phyloP scores from a whole-genome alignment of 2,888 invertebrate genomes.

The Cephus sareptanus region DNA sequence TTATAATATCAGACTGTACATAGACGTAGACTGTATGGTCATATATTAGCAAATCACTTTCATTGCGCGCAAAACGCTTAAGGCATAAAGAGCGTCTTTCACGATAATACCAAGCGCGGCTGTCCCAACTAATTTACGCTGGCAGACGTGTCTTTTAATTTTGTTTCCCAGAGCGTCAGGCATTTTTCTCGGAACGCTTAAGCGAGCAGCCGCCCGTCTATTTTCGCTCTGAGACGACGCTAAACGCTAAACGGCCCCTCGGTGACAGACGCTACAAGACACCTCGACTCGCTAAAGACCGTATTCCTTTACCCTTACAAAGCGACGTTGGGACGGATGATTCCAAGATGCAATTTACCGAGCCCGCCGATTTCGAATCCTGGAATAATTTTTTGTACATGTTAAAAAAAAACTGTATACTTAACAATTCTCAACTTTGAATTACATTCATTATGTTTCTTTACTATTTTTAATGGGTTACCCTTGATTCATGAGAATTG shows the following conservation, averaged over 20 bases:
- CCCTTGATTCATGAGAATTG: neutral
- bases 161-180: constrained; percentile 43
- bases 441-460: neutral
- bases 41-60: neutral
- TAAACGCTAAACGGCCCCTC: constrained; percentile 40
- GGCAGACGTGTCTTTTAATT: constrained; percentile 28
- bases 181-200: constrained; percentile 55
- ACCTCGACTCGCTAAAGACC: constrained; percentile 18
- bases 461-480: neutral
- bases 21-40: neutral
- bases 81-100: constrained; percentile 1
- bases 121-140: constrained; percentile 12
- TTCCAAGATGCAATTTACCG: neutral
- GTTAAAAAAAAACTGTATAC: neutral
- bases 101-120: neutral
- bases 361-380: neutral
- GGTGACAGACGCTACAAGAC: constrained; percentile 40
- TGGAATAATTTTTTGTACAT: neutral
- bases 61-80: neutral
- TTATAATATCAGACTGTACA: neutral
- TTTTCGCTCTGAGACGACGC: constrained; percentile 33
- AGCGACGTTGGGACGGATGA: neutral
- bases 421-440: neutral
- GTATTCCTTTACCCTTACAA: neutral
- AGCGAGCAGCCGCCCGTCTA: constrained; percentile 25